Conservation (phyloP, 1,140 invertebrate species). For the Pantala flavescens region DNA sequence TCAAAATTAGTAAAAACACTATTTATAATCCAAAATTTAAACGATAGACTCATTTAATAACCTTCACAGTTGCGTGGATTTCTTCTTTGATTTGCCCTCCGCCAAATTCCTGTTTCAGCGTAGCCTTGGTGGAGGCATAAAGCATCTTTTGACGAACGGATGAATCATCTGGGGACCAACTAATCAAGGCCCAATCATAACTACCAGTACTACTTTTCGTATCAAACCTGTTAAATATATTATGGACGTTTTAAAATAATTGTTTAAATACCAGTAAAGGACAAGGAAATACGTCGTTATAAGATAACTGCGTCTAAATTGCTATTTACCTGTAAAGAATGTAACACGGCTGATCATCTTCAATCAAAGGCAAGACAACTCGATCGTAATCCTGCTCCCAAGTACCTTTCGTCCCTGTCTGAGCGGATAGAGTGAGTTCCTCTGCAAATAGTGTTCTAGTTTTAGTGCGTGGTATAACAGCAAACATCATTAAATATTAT, state of each 20-base stretch:
- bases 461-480: no score
- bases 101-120: constrained; percentile 93
- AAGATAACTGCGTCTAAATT: neutral
- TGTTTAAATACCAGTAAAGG: neutral
- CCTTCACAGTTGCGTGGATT: constrained; percentile 70
- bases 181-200: constrained; percentile 90
- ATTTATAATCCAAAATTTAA: constrained; percentile 20
- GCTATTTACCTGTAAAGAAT: constrained; percentile 66
- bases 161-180: constrained; percentile 87
- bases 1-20: neutral
- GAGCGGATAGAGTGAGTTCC: constrained; percentile 57
- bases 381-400: constrained; percentile 87
- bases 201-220: constrained; percentile 57
- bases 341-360: constrained; percentile 86
- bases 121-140: constrained; percentile 96
- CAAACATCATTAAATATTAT: no score
- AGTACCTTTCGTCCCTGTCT: constrained; percentile 53
- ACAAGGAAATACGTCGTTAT: neutral
- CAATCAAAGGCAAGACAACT: constrained; percentile 60
- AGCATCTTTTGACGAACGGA: constrained; percentile 94
- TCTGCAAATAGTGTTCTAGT: constrained; percentile 43
- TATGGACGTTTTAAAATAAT: neutral
- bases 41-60: constrained; percentile 31
- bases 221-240: constrained; percentile 52
- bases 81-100: constrained; percentile 82